Evolutionary conservation across 2,797 vertebrate species (phyloP).

Genomic region (Pachyuromys duprasi): DNA sequence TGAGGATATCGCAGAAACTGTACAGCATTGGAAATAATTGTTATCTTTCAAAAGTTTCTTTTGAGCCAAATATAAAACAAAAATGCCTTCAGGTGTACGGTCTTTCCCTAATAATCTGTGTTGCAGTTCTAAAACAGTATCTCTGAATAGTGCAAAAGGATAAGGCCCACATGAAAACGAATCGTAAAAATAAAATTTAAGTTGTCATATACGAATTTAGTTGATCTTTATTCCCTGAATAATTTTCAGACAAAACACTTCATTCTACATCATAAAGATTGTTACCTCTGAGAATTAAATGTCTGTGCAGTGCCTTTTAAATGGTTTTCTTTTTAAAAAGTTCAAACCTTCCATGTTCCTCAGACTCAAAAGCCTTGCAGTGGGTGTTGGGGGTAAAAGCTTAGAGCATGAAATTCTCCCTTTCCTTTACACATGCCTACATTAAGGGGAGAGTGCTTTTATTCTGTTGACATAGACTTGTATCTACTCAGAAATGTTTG

Average conservation of each 20-base stretch:
- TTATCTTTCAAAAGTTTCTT: constrained; percentile 89
- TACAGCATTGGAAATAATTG: constrained; percentile 89
- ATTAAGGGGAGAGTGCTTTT: constrained; percentile 33
- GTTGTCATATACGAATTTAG: constrained; percentile 86
- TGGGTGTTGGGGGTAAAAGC: neutral
- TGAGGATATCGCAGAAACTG: constrained; percentile 87
- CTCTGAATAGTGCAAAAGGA: constrained; percentile 90
- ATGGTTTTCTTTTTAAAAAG: constrained; percentile 76
- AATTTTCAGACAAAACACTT: constrained; percentile 85
- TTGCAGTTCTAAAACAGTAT: constrained; percentile 89
- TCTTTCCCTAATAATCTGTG: constrained; percentile 87
- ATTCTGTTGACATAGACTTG: neutral
- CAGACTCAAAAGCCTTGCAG: constrained; percentile 56
- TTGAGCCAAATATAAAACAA: constrained; percentile 85
- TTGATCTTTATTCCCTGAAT: constrained; percentile 87
- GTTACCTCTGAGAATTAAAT: constrained; percentile 82
- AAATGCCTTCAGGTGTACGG: constrained; percentile 85
- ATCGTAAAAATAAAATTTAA: constrained; percentile 87
- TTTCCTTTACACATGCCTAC: constrained; percentile 31
- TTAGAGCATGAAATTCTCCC: constrained; percentile 35
- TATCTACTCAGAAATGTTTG: neutral
- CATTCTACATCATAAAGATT: constrained; percentile 84
- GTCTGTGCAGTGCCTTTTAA: constrained; percentile 77
- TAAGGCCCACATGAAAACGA: constrained; percentile 85
- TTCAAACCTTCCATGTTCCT: constrained; percentile 58